Conservation (phyloP, 37 sponge, comb jelly and placozoan genomes). For the Spongilla lacustris region DNA sequence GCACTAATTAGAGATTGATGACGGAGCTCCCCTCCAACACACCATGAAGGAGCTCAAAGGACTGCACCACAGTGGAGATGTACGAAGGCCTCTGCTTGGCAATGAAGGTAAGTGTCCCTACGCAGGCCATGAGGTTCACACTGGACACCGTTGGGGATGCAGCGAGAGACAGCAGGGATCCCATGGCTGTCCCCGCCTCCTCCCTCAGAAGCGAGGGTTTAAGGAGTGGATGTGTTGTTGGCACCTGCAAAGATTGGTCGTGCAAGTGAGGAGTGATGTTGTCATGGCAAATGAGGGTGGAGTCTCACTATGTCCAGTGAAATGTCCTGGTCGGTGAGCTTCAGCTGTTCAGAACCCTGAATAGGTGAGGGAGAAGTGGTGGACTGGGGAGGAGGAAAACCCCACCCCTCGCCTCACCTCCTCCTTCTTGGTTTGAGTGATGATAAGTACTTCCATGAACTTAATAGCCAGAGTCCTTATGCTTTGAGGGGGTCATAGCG, state of each 20-base stretch:
- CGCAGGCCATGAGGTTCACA: slow-evolving; percentile 85
- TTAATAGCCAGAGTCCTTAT: slow-evolving; percentile 71
- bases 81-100: slow-evolving; percentile 73
- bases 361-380: neutral
- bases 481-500: slow-evolving; percentile 10
- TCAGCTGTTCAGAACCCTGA: slow-evolving; percentile 52
- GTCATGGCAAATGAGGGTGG: neutral
- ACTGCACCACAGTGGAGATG: slow-evolving; percentile 74
- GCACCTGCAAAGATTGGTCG: slow-evolving; percentile 36
- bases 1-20: too few relatives aligned
- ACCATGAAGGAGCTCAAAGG: slow-evolving; percentile 83
- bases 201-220: slow-evolving; percentile 56
- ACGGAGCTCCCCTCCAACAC: neutral
- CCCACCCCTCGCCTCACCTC: slow-evolving; percentile 25
- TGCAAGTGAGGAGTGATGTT: neutral
- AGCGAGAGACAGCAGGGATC: slow-evolving; percentile 49
- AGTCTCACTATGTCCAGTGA: slow-evolving; percentile 63
- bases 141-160: slow-evolving; percentile 77
- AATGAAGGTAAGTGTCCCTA: slow-evolving; percentile 74
- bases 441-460: slow-evolving; percentile 72
- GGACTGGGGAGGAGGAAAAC: neutral
- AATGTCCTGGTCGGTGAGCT: slow-evolving; percentile 28
- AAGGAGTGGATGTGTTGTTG: slow-evolving; percentile 54
- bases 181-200: slow-evolving; percentile 70
- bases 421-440: slow-evolving; percentile 73